Evolutionary conservation across 2,888 invertebrate species (phyloP).

Genomic region (Oscheius sp.): DNA sequence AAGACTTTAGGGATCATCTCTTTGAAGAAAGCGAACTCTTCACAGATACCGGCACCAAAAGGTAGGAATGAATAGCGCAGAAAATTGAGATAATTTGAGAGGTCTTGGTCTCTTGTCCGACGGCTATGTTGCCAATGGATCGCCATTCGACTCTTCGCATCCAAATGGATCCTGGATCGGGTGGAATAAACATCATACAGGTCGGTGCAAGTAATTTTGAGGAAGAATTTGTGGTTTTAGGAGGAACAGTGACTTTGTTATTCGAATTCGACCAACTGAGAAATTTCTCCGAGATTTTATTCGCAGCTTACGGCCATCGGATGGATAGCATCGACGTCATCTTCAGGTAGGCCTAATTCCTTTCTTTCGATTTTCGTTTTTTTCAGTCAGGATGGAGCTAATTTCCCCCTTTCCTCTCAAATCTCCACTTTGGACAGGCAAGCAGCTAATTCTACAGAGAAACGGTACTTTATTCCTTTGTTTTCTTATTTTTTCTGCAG

Average conservation of each 20-base stretch:
- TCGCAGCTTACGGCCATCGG: constrained; percentile 88
- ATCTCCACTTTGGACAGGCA: constrained; percentile 52
- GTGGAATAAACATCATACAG: constrained; percentile 84
- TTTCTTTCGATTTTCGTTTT: background rate
- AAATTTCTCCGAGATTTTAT: constrained; percentile 85
- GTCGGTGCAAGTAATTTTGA: constrained; percentile 64
- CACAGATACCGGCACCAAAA: constrained; percentile 74
- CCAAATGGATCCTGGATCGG: constrained; percentile 81
- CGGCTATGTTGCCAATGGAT: constrained; percentile 57
- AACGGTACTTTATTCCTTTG: constrained; percentile 33
- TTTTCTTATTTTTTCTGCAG: constrained; percentile 25
- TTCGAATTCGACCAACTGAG: constrained; percentile 90
- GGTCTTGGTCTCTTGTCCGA: constrained; percentile 84
- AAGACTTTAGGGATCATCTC: constrained; percentile 57
- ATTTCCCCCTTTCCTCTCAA: constrained; percentile 53
- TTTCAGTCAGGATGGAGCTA: constrained; percentile 57
- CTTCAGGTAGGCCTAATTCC: constrained; percentile 37
- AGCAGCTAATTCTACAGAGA: constrained; percentile 46
- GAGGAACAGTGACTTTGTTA: constrained; percentile 79
- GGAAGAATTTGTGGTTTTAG: constrained; percentile 26
- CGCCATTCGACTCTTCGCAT: constrained; percentile 47
- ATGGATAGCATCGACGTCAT: constrained; percentile 81
- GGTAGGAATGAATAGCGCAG: constrained; percentile 33
- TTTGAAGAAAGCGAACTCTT: constrained; percentile 82
- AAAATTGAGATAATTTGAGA: constrained; percentile 68